Percentiles rank a stretch among this genome's conserved stretches.
phyloP scores from a whole-genome alignment of 2,113 vertebrate species.

The Petrocephalus microphthalmus region DNA sequence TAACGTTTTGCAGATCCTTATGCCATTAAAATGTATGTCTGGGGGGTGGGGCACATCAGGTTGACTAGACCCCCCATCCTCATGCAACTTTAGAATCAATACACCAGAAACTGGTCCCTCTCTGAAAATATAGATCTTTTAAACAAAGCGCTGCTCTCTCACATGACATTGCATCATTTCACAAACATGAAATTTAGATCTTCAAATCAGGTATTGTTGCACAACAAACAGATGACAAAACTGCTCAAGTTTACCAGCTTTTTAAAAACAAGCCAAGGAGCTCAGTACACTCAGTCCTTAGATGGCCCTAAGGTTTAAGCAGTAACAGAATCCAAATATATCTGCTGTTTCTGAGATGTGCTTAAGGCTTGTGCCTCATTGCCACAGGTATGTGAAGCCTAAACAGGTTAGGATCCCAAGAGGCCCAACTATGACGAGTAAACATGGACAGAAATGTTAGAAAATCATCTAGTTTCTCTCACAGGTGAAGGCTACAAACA shows the following conservation, averaged over 20 bases:
- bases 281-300: constrained; percentile 40
- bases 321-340: constrained; percentile 55
- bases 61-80: background rate
- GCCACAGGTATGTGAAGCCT: background rate
- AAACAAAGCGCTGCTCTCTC: background rate
- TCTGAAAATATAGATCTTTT: background rate
- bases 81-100: background rate
- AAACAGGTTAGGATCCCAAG: background rate
- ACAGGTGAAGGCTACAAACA: background rate
- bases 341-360: background rate
- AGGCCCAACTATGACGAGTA: background rate
- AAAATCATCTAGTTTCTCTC: background rate
- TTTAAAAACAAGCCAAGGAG: constrained; percentile 18
- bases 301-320: constrained; percentile 47
- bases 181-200: background rate
- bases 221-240: constrained; percentile 18
- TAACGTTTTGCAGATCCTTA: background rate
- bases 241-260: constrained; percentile 27
- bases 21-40: background rate
- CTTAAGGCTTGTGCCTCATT: background rate
- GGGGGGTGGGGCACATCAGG: background rate
- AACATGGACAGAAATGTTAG: background rate
- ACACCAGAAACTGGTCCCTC: background rate
- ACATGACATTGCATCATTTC: background rate
- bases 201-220: background rate